Base-by-base conservation (phyloP, 2,797 vertebrate species). In the Lycodopsis pacificus region DNA sequence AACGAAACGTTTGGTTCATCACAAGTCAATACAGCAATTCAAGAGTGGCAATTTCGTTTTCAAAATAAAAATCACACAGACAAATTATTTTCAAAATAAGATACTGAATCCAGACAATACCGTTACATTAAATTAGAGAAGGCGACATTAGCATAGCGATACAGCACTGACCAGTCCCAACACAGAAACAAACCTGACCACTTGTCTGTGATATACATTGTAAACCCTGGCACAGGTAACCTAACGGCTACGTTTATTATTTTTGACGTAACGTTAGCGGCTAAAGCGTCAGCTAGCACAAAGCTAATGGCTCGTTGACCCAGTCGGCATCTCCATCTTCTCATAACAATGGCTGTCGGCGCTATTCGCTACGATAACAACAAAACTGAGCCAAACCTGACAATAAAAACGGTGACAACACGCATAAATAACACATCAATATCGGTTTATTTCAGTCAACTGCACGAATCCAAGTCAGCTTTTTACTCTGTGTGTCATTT, bases 261-360 rank as follows among this genome's bases (percentile, higher is more conserved):
- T 80, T 74, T 80, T 19, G 19, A 62, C 53, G 36, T 7, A 11
- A 36, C 14, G 44, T 48, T 76, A 70, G 77, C 46, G 8, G 83
- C 75, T 76, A 51, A 58, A 78, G 36, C 4, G 66, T 30, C 63
- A 70, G 81, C 78, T 91, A 88, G 84, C 86, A 61, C 46, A 7
- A 5, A 84, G 92, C 92, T 93, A 92, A 74, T 82, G 49, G 73
- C 86, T 66, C 71, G 83, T 79, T 86, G 59, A 63, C 76, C 61
- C 74, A 65, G 91, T 89, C 90, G 83, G 89, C 77, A 71, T 89
- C 89, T 87, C 88, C 88, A 89, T 92, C 89, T 86, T 83, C 91
- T 88, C 87, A 90, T 65, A 94, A 94, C 93, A 94, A 94, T 94
- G 93, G 92, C 92, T 92, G 88, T 92, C 92, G 93, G 88, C 84